Conservation (phyloP, 1,140 invertebrate species). For the Cotesia vestalis region DNA sequence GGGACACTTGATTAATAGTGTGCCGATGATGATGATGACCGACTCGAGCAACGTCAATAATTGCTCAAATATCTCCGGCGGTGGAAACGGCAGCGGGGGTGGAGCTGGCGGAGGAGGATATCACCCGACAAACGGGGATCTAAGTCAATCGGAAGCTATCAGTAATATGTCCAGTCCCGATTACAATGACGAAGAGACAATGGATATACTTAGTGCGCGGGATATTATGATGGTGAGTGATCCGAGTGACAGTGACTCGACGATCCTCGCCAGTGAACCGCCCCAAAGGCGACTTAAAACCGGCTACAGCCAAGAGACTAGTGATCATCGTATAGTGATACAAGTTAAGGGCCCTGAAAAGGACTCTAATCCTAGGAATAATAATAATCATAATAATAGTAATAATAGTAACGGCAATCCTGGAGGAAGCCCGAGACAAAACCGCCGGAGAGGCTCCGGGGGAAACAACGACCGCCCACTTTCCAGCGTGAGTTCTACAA, state of each 20-base stretch:
- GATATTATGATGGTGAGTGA: conserved; percentile 86
- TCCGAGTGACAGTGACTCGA: conserved; percentile 85
- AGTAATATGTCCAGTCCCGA: conserved; percentile 88
- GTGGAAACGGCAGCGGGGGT: conserved; percentile 38
- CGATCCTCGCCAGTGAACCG: conserved; percentile 79
- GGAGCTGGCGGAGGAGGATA: conserved; percentile 40
- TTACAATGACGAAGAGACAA: conserved; percentile 79
- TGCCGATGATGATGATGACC: neutral
- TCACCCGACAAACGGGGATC: conserved; percentile 68
- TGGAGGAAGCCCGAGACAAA: conserved; percentile 50
- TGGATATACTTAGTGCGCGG: conserved; percentile 73
- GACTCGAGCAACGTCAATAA: conserved; percentile 37
- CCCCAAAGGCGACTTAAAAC: conserved; percentile 72
- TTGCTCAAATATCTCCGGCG: conserved; percentile 42
- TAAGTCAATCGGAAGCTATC: conserved; percentile 81
- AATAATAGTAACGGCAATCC: no score
- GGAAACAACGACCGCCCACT: conserved; percentile 45
- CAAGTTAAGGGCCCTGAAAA: conserved; percentile 81
- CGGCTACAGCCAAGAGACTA: conserved; percentile 60
- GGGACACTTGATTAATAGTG: no score
- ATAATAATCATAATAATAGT: conserved; percentile 18
- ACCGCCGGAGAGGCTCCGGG: conserved; percentile 41
- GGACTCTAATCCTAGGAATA: conserved; percentile 57
- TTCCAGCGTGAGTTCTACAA: conserved; percentile 50
- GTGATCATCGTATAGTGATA: conserved; percentile 83